These are phyloP conservation scores for Lucifuga dentata DNA, from an alignment of 2,113 vertebrate genomes.

Conservation along the genomic window DNA sequence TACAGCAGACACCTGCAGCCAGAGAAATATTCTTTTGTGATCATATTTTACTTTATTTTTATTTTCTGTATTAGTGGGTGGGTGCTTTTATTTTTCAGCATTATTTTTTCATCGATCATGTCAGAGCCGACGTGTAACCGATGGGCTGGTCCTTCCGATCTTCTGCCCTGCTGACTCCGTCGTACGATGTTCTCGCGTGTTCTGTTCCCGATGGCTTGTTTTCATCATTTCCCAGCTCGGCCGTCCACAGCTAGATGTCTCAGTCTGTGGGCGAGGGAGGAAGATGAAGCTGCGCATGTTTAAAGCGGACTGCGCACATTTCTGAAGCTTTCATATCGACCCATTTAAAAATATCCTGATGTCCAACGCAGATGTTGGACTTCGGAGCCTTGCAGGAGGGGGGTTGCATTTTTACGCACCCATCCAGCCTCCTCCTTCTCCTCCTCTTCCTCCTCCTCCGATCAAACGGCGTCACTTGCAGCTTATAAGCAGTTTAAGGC, in stretches of 20 bases:
- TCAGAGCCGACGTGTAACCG: neutral
- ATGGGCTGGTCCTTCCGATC: constrained; percentile 61
- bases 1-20: no score
- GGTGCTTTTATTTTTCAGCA: no score
- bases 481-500: constrained; percentile 34
- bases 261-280: constrained; percentile 9
- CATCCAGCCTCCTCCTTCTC: constrained; percentile 14
- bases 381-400: constrained; percentile 17
- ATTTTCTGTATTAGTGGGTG: no score
- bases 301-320: constrained; percentile 44
- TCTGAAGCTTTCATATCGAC: neutral
- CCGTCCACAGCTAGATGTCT: constrained; percentile 15
- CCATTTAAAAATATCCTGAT: constrained; percentile 3
- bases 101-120: constrained; percentile 18
- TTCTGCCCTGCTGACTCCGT: constrained; percentile 30
- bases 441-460: constrained; percentile 8
- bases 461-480: constrained; percentile 54
- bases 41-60: no score
- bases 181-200: constrained; percentile 68
- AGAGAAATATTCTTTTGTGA: no score
- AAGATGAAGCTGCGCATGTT: constrained; percentile 17
- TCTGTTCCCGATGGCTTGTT: constrained; percentile 64
- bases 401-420: constrained; percentile 37
- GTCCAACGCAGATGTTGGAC: constrained; percentile 32
- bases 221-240: constrained; percentile 45